Percentiles rank a stretch among this genome's conserved stretches.
phyloP scores from a whole-genome alignment of 2,113 vertebrate species.

The Cepphus grylle region DNA sequence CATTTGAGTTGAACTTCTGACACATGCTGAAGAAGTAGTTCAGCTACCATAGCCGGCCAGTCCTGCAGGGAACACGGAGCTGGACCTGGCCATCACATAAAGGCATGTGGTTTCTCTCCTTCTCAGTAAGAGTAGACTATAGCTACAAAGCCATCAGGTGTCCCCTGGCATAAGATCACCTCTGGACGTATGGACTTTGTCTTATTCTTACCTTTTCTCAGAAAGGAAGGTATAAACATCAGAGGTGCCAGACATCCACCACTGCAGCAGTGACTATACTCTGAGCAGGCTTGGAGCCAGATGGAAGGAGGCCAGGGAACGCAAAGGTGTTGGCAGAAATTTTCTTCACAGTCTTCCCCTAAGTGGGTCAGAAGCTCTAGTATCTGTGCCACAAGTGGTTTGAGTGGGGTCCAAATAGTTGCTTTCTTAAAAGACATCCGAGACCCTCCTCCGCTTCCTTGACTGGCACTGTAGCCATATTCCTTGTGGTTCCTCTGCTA shows the following conservation, averaged over 20 bases:
- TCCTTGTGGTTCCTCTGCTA: neutral
- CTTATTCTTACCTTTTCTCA: neutral
- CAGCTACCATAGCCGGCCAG: neutral
- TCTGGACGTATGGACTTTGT: neutral
- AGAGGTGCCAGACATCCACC: neutral
- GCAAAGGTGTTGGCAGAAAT: neutral
- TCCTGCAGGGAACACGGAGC: neutral
- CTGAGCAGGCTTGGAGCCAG: neutral
- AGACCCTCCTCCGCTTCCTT: neutral
- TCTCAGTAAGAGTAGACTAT: neutral
- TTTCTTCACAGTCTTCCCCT: neutral
- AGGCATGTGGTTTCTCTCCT: neutral
- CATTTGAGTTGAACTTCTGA: neutral
- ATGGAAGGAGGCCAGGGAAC: neutral
- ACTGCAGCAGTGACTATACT: neutral
- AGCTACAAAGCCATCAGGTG: neutral
- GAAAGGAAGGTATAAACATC: neutral
- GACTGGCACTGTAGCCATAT: accelerated
- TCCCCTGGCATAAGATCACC: neutral
- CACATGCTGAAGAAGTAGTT: neutral
- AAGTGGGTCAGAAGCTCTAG: neutral
- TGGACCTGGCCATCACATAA: neutral
- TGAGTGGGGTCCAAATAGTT: neutral
- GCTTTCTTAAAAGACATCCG: neutral
- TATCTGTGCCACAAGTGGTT: neutral